Evolutionary conservation across 2,888 invertebrate species (phyloP), one percentile per base, ranked within the genome.

Genomic region (Meandrusa payeni): DNA sequence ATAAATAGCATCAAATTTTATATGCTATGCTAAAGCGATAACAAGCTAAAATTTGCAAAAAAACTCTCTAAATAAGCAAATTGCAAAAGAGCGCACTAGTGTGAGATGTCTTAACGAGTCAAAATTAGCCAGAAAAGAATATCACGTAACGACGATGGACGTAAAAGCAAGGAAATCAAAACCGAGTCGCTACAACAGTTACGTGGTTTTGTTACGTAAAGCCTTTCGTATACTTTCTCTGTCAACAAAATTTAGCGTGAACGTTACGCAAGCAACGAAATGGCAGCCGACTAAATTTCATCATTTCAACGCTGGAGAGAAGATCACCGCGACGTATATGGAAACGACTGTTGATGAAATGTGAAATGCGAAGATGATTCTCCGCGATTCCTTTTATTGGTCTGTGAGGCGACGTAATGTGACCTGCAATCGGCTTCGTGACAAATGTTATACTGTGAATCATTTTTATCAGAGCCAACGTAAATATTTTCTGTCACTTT

Each of bases 151-250:
- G 52, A 55, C 69, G 77, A 78, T 78, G 76, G 64, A 74, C 75
- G 76, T 78, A 78, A 82, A 83, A 80, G 81, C 67, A 76, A 86
- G 83, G 85, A 86, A 85, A 87, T 85, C 85, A 85, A 86, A 85
- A 83, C 80, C 67, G 69, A 80, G 75, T 70, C 74, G 75, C 71
- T 76, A 69, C 74, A 73, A 33, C 41, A 61, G 81, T 85, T 85
- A 87, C 87, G 86, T 86, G 59, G 67, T 51, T 57, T 51, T 37
- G 41, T 87, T 87, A 82, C 79, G 78, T 86, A 86, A 86, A 75
- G 67, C 82, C 87, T 87, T 87, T 87, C 87, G 86, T 75, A 76
- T 77, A 83, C 87, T 87, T 87, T 87, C 87, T 85, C 87, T 82
- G 85, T 76, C 83, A 79, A 80, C 85, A 86, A 86, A 87, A 86